phyloP scores from a whole-genome alignment of 2,797 vertebrate species.

The Phalanger gymnotis region DNA sequence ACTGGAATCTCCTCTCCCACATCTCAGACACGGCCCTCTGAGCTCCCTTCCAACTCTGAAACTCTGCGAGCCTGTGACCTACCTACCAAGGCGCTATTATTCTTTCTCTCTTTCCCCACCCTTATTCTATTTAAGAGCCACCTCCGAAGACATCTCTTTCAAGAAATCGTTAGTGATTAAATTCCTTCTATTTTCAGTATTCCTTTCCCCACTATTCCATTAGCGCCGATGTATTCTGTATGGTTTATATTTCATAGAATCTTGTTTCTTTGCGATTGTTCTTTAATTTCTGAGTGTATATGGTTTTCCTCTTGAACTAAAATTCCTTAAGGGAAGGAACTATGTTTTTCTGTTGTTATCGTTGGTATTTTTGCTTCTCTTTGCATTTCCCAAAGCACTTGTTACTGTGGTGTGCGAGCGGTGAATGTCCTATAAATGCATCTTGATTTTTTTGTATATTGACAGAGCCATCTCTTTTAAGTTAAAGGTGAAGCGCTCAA shows the following conservation, averaged over 20 bases:
- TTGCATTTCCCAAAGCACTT: not conserved
- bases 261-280: not conserved
- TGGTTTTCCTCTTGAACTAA: not conserved
- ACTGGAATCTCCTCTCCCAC: not conserved
- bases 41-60: not conserved
- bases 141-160: not conserved
- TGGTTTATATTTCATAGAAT: not conserved
- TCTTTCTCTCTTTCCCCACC: not conserved
- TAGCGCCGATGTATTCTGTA: not conserved
- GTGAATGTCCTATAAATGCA: not conserved
- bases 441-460: not conserved
- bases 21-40: not conserved
- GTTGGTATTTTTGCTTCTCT: not conserved
- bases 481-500: not conserved
- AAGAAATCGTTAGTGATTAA: not conserved
- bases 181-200: not conserved
- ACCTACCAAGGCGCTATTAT: not conserved
- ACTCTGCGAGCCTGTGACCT: not conserved
- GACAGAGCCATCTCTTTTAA: not conserved
- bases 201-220: not conserved
- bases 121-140: not conserved
- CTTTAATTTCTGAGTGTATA: not conserved
- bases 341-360: not conserved
- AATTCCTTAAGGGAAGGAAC: not conserved
- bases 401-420: not conserved